Percentiles rank a stretch among this genome's conserved stretches.
These are phyloP conservation scores for Spodoptera litura DNA, from an alignment of 1,140 invertebrate species.

Conservation along the genomic window DNA sequence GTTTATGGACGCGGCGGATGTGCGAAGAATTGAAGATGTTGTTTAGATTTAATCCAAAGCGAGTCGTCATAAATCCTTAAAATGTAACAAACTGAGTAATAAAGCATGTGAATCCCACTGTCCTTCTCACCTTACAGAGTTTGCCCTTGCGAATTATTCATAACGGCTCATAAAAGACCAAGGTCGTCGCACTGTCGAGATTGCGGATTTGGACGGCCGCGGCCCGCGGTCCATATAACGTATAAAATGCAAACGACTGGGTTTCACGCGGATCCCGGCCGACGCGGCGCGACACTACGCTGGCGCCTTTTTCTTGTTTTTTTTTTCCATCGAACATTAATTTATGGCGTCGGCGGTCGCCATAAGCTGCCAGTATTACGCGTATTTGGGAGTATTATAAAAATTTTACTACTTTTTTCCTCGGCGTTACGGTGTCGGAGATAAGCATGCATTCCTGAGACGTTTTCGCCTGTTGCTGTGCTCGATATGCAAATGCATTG, in stretches of 20 bases:
- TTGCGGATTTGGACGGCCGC: conserved; percentile 68
- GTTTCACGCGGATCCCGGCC: conserved; percentile 68
- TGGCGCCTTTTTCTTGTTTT: conserved; percentile 47
- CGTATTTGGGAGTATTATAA: conserved; percentile 40
- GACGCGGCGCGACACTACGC: conserved; percentile 36
- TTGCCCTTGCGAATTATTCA: conserved; percentile 60
- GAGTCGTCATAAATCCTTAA: conserved; percentile 3
- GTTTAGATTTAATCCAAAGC: background rate
- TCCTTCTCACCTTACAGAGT: conserved; percentile 47
- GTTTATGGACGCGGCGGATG: no score
- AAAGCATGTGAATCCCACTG: conserved; percentile 24
- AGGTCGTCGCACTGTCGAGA: conserved; percentile 75
- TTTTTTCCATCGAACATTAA: conserved; percentile 39
- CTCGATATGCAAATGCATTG: background rate
- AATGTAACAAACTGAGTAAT: conserved; percentile 29
- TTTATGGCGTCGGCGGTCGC: conserved; percentile 47
- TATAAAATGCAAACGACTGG: conserved; percentile 65
- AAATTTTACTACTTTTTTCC: conserved; percentile 29
- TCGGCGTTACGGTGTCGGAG: conserved; percentile 9
- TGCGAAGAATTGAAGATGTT: background rate
- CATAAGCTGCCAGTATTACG: conserved; percentile 53
- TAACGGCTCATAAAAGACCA: conserved; percentile 65
- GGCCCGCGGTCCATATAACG: conserved; percentile 49
- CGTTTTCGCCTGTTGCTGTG: conserved; percentile 16
- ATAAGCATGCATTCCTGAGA: conserved; percentile 29